A percentile compares a stretch with the other conserved stretches of the same genome.
Conservation (phyloP, 2,113 vertebrate species). For the Nematolebias whitei region DNA sequence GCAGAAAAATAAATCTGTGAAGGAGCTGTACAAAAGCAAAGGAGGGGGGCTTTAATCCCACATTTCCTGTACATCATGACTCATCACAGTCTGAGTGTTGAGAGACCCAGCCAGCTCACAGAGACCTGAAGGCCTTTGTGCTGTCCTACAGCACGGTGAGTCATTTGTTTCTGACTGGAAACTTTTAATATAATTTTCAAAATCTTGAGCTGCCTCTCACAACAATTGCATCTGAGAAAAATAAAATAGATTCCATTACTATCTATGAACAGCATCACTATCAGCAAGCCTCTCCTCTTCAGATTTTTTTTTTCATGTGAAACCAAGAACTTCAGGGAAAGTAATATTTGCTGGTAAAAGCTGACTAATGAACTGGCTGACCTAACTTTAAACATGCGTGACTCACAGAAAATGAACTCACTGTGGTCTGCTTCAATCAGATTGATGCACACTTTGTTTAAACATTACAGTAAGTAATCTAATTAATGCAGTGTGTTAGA, state of each 20-base stretch:
- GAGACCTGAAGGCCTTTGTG: slow-evolving; percentile 24
- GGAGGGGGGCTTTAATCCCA: slow-evolving; percentile 6
- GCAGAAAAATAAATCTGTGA: too few relatives aligned
- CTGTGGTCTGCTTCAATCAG: background rate
- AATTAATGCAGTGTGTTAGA: too few relatives aligned
- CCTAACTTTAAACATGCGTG: background rate
- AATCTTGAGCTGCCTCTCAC: background rate
- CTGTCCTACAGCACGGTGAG: slow-evolving; percentile 43
- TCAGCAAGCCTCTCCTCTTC: slow-evolving; percentile 5
- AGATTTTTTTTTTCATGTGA: background rate
- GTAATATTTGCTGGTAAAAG: background rate
- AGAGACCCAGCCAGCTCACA: slow-evolving; percentile 19
- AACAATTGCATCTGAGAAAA: slow-evolving; percentile 1
- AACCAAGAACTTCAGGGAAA: background rate
- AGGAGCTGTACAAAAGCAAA: background rate
- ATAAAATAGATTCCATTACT: background rate
- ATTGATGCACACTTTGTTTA: background rate
- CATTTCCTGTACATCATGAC: slow-evolving; percentile 44
- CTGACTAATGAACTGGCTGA: background rate
- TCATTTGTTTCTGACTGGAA: slow-evolving; percentile 58
- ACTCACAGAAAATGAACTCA: background rate
- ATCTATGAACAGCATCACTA: background rate
- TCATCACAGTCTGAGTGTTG: slow-evolving; percentile 31
- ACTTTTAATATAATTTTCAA: slow-evolving; percentile 26
- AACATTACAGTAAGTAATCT: too few relatives aligned